phyloP scores from a whole-genome alignment of 2,888 invertebrate species.

The Torymus auratus region DNA sequence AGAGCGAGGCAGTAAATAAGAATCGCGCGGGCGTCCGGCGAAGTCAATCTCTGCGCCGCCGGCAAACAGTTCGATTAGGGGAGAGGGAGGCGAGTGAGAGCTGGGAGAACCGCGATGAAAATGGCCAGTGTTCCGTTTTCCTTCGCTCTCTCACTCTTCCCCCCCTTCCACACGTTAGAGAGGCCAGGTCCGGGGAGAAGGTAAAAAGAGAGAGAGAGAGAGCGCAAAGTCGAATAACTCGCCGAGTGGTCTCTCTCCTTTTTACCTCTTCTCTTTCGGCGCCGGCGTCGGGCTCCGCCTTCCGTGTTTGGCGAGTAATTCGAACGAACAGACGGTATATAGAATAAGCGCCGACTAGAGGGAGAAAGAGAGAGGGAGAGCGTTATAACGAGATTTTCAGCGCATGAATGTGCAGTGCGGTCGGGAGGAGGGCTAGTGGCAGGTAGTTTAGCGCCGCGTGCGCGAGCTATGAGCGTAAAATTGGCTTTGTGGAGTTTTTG shows the following conservation, averaged over 20 bases:
- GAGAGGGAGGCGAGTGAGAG: conserved; percentile 6
- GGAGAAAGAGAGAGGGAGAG: conserved; percentile 16
- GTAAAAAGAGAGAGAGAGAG: conserved; percentile 8
- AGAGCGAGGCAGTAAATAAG: conserved; percentile 55
- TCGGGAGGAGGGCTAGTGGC: not conserved
- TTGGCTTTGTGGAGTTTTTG: conserved; percentile 45
- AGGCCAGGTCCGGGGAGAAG: not conserved
- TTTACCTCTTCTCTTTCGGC: conserved; percentile 17
- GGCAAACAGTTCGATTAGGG: conserved; percentile 58
- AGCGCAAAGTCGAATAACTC: conserved; percentile 50
- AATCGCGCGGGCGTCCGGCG: conserved; percentile 52
- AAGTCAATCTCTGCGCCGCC: conserved; percentile 53
- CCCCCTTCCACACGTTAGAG: conserved; percentile 3
- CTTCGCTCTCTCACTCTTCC: conserved; percentile 8
- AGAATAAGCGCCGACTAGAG: conserved; percentile 31
- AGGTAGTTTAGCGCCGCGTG: conserved; percentile 64
- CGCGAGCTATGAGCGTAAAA: conserved; percentile 49
- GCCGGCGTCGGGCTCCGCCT: conserved; percentile 32
- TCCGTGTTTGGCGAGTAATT: conserved; percentile 61
- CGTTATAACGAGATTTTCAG: conserved; percentile 51
- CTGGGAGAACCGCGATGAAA: conserved; percentile 30
- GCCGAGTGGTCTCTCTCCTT: conserved; percentile 48
- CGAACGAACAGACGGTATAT: conserved; percentile 57
- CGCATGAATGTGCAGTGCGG: conserved; percentile 52
- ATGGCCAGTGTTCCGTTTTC: conserved; percentile 47